Evolutionary conservation across 1,140 invertebrate genomes (phyloP), one percentile per base, ranked within the genome.

Genomic region (Cotesia chilonis): DNA sequence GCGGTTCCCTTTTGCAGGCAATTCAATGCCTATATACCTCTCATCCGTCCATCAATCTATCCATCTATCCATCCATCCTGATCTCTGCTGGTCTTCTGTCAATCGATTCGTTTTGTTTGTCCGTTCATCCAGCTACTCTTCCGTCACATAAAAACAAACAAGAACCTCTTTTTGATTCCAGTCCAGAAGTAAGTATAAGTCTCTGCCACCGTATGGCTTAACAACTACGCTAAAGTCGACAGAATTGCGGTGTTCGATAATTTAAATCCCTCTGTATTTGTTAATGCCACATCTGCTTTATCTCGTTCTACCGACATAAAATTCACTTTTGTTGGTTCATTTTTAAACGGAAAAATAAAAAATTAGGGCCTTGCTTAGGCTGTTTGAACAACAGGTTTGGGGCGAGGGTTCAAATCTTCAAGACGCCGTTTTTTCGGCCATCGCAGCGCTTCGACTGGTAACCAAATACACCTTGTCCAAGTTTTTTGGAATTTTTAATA

Each of bases 81-180:
- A 28, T 47, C 41, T 47, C 41, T 6, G 41, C 41, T 47, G 41
- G 41, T 47, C 6, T 47, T 47, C 55, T 64, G 71, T 61, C 57
- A 37, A 51, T 67, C 71, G 35, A 72, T 72, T 61, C 57, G 57
- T 37, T 66, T 63, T 66, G 60, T 67, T 68, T 69, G 65, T 67
- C 60, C 35, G 54, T 52, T 37, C 12, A 64, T 60, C 51, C n/a
- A 12, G 61, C 28, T 60, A 9, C 47, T 69, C 41, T 63, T 71
- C 71, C 6, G 55, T 69, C 68, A 69, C 51, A 57, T 38, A 68
- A 68, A 71, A 70, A 74, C 54, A 70, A 66, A 70, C 63, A 63
- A 55, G 66, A 55, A 51, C 9, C 66, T 57, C 47, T 36, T 61
- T 47, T 47, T 10, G 41, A 47, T 63, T 65, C 71, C 6, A 36